phyloP scores from a whole-genome alignment of 2,888 invertebrate genomes.

The Matsumyia berberina region DNA sequence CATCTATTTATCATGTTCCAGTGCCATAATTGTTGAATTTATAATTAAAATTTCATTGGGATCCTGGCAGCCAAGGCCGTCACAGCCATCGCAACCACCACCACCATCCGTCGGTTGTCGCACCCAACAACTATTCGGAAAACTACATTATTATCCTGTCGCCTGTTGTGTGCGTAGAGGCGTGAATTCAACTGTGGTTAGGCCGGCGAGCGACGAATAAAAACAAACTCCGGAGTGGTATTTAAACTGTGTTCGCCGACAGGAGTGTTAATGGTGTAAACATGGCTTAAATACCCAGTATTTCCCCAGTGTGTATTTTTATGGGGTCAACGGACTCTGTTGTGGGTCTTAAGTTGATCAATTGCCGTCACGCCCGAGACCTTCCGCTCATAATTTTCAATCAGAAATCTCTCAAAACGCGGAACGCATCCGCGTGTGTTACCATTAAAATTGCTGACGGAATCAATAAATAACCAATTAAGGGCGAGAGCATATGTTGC shows the following conservation, averaged over 20 bases:
- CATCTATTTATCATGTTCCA: constrained; percentile 76
- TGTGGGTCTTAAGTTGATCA: constrained; percentile 42
- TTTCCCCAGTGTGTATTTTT: not conserved
- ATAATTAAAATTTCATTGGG: constrained; percentile 75
- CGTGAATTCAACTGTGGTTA: constrained; percentile 70
- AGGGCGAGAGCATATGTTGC: constrained; percentile 72
- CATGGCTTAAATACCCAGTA: constrained; percentile 21
- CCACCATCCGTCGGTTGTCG: too few species aligned
- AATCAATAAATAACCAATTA: constrained; percentile 76
- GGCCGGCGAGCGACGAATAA: constrained; percentile 18
- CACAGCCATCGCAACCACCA: constrained; percentile 19
- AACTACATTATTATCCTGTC: constrained; percentile 70
- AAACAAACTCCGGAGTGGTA: constrained; percentile 31
- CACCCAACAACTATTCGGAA: constrained; percentile 59
- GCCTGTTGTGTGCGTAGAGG: constrained; percentile 65
- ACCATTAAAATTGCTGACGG: constrained; percentile 74
- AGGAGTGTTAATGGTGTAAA: constrained; percentile 51
- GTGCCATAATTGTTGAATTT: constrained; percentile 75
- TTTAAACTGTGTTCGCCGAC: constrained; percentile 35
- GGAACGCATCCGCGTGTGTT: constrained; percentile 56
- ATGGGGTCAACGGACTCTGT: constrained; percentile 25
- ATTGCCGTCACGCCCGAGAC: constrained; percentile 44
- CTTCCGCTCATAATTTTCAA: constrained; percentile 71
- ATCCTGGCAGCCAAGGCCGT: constrained; percentile 41
- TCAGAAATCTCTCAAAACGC: constrained; percentile 61